Percentiles rank a stretch among this genome's conserved stretches.
Evolutionary conservation across 2,888 invertebrate genomes (phyloP).

Genomic region (Elmis aenea): DNA sequence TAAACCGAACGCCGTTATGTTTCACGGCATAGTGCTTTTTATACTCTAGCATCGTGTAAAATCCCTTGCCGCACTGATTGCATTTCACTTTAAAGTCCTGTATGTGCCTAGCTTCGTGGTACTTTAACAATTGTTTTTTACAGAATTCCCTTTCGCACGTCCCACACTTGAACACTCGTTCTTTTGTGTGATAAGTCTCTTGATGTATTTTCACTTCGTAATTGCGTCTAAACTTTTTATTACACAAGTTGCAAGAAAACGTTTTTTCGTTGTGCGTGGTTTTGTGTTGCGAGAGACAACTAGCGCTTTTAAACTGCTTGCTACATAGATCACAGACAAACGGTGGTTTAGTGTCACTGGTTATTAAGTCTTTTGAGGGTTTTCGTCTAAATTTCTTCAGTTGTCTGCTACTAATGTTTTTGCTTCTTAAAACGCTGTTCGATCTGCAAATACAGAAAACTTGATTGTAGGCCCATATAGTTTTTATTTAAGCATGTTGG

Average conservation of each 20-base stretch:
- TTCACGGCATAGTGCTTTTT: conserved; percentile 21
- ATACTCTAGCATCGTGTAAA: conserved; percentile 21
- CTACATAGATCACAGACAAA: conserved; percentile 6
- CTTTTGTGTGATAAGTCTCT: conserved; percentile 9
- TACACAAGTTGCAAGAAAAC: conserved; percentile 16
- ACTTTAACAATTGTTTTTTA: conserved; percentile 19
- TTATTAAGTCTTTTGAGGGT: too few species aligned
- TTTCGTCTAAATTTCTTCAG: conserved; percentile 30
- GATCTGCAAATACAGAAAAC: too few species aligned
- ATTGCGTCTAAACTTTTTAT: conserved; percentile 17
- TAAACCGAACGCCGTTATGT: conserved; percentile 21
- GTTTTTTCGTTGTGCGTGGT: conserved; percentile 10
- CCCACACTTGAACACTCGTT: conserved; percentile 31
- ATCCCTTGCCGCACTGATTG: conserved; percentile 26
- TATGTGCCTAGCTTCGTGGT: conserved; percentile 35
- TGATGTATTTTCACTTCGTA: conserved; percentile 43
- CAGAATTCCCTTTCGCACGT: conserved; percentile 40
- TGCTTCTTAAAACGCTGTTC: conserved; percentile 5
- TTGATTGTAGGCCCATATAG: too few species aligned
- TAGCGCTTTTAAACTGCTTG: conserved; percentile 8
- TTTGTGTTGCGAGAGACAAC: conserved; percentile 8
- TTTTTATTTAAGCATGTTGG: too few species aligned
- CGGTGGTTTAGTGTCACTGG: too few species aligned
- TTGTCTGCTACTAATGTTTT: conserved; percentile 40
- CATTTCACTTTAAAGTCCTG: conserved; percentile 26